Base-by-base conservation (phyloP, 2,113 vertebrate species). In the Nycticebus coucang region DNA sequence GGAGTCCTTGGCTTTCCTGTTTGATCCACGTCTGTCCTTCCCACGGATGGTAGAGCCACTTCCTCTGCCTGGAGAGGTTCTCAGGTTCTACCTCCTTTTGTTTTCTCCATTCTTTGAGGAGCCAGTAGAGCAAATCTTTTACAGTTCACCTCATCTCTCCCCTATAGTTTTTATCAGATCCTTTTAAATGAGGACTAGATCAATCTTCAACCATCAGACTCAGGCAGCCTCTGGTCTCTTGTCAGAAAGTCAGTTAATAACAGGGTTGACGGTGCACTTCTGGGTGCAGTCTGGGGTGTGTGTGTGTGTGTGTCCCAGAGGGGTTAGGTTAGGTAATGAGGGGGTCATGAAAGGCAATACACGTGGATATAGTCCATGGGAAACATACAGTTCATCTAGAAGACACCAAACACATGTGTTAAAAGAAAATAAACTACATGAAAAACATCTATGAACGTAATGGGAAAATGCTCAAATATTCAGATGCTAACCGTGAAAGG, bases 381-480 rank as follows among this genome's bases (percentile, higher is more conserved):
- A 93, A 91, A 37, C 35, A 33, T 17, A 26, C 4, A 21, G 7
- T 62, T 87, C 89, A 68, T 90, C 92, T 81, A 89, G 30, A 89
- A 22, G 59, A 84, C 26, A 69, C 37, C 72, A 90, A 81, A 77
- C 77, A 77, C 77, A 53, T 75, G 77, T 92, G 93, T 96, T 80
- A 93, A 91, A 35, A 33, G 81, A 91, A 93, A 91, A 77, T 81
- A 75, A 94, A 82, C 75, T 89, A 68, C 21, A 33, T 85, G 71
- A 90, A 95, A 95, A 87, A 91, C 50, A 78, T 81, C 74, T 75
- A 37, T 74, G 92, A 96, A 80, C 71, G 71, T 80, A 71, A 60
- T 81, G 55, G 35, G 64, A 86, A 72, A 93, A 83, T 59, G 81
- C 57, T 53, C 86, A 89, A 62, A 89, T 57, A 86, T 83, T 96